These are phyloP conservation scores for Caenorhabditis uteleia DNA, from an alignment of 2,888 invertebrate species.

Conservation along the genomic window DNA sequence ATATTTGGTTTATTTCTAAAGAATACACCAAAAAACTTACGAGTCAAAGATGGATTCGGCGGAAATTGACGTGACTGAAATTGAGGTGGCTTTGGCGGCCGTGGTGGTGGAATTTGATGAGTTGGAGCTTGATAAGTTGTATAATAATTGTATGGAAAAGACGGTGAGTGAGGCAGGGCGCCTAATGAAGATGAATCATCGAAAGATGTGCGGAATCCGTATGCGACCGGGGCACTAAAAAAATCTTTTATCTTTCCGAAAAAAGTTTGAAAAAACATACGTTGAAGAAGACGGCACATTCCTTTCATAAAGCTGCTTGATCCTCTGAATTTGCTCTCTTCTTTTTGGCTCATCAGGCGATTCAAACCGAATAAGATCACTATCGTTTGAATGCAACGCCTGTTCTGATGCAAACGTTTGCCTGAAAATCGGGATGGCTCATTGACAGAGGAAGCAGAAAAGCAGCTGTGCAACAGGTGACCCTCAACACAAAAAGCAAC, in stretches of 20 bases:
- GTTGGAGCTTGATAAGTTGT: conserved; percentile 1
- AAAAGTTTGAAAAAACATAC: conserved; percentile 1
- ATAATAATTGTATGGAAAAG: conserved; percentile 8
- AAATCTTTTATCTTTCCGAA: neutral
- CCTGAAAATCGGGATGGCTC: conserved; percentile 35
- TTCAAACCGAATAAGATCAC: conserved; percentile 44
- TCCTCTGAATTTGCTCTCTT: conserved; percentile 42
- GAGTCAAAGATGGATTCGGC: conserved; percentile 8
- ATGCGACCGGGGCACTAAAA: conserved; percentile 4
- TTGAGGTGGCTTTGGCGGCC: conserved; percentile 23
- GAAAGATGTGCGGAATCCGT: conserved; percentile 1
- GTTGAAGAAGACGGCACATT: neutral
- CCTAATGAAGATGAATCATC: conserved; percentile 5
- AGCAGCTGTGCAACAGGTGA: conserved; percentile 11
- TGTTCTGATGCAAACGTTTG: conserved; percentile 45
- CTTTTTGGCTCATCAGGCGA: conserved; percentile 46
- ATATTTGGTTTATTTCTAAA: neutral
- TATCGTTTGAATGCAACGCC: conserved; percentile 14
- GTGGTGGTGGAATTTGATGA: neutral
- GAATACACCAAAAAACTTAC: conserved; percentile 6
- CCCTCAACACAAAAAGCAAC: neutral
- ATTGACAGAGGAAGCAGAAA: neutral
- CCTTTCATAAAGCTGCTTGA: conserved; percentile 45
- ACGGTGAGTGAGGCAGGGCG: conserved; percentile 7
- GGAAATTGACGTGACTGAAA: conserved; percentile 15